Percentiles rank a stretch among this genome's conserved stretches.
Evolutionary conservation across 2,113 vertebrate genomes (phyloP).

Genomic region (Pedetes capensis): DNA sequence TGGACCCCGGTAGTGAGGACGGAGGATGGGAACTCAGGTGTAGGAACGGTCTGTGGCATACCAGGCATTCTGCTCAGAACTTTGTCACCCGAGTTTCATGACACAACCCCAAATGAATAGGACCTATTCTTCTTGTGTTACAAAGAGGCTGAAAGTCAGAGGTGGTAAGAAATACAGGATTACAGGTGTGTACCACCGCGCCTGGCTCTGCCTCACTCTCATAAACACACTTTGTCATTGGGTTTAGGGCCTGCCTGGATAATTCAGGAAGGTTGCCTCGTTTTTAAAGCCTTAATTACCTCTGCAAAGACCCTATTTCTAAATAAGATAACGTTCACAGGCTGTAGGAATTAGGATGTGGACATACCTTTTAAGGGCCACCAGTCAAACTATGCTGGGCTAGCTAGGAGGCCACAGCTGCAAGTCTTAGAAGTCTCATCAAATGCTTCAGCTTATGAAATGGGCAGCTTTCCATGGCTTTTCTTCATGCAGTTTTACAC

Average conservation of each 20-base stretch:
- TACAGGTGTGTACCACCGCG: not conserved
- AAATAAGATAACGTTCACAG: not conserved
- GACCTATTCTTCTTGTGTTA: not conserved
- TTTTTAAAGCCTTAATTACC: not conserved
- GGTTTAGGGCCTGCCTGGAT: not conserved
- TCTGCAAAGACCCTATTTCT: not conserved
- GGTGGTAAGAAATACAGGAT: not conserved
- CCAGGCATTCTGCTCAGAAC: not conserved
- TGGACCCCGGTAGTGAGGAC: rapidly evolving
- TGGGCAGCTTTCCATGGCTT: not conserved
- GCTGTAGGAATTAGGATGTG: not conserved
- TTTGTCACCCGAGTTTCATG: not conserved
- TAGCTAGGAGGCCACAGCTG: not conserved
- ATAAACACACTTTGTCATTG: not conserved
- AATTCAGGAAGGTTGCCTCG: not conserved
- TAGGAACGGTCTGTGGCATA: not conserved
- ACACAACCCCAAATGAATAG: too few species aligned
- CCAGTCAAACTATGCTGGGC: not conserved
- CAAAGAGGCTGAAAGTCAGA: not conserved
- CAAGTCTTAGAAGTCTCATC: not conserved
- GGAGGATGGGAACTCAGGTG: rapidly evolving
- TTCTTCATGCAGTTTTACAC: not conserved
- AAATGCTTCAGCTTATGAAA: slow-evolving; percentile 20
- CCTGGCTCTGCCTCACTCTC: not conserved
- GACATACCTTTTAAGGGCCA: not conserved